Evolutionary conservation across 2,113 vertebrate species (phyloP), one percentile per base, ranked within the genome.

Genomic region (Erythrolamprus reginae): DNA sequence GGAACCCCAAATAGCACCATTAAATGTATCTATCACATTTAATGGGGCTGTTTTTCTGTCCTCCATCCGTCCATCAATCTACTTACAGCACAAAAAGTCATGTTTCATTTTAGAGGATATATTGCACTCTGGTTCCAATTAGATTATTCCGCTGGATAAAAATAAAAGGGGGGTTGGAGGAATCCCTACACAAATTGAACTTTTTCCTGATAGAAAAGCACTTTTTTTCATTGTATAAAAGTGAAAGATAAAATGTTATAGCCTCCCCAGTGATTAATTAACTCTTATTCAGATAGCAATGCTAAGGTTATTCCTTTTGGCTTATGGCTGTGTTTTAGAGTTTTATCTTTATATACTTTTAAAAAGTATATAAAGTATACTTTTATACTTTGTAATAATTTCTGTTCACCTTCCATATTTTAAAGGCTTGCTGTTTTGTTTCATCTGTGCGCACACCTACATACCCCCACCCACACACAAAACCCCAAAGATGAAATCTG

Each of bases 211-310:
- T 56, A 89, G 89, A 94, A 90, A 17, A 38, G 53, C 92, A 88
- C 94, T 84, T 85, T 93, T 88, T 88, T 77, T 38, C 82, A 93
- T 92, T 95, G 8, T 65, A 61, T 90, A 89, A 56, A 88, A 77
- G 42, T 47, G 83, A 26, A 53, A 89, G 86, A 82, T 89, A 93
- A 96, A 94, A 93, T 94, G 70, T 70, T 92, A 95, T 83, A 70
- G 61, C 47, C 53, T 93, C 58, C 55, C 88, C 84, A 87, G 92
- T 93, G 93, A 86, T 91, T 92, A 91, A 92, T 92, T 96, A 94
- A 88, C n/a, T 93, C 90, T 95, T 89, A 90, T 21, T 50, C 33
- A 90, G 70, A 90, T 91, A 92, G 94, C 92, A 9, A 5, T 87
- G 33, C 17, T 48, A 94, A 88, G 55, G 84, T 95, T 88, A 90